Base-by-base conservation (phyloP, 92 coral and sea anemone genomes). In the Epizoanthus ramosus region DNA sequence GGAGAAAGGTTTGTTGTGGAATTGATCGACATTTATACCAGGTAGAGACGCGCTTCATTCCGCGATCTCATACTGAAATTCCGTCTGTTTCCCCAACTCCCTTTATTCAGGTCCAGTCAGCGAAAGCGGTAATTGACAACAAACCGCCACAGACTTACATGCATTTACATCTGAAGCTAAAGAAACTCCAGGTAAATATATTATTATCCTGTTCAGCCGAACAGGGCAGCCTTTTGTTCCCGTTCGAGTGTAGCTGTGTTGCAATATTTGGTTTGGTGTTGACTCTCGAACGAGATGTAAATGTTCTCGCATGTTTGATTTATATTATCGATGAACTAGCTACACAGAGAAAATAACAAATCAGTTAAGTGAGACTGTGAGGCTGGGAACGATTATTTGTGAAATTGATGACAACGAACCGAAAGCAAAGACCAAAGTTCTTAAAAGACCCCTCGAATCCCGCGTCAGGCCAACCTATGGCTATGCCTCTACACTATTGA, bases 61-160 rank as follows among this genome's bases (percentile, higher is more conserved):
- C 41, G 57, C 61, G 45, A 82, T 50, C 50, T 47, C 68, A 21
- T 23, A n/a, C 61, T 81, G 59, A 31, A 14, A 43, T 5, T 56
- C 74, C 71, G 17, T 71, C 71, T 71, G 68, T 83, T 50, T 79
- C 8, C 3, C 2, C 43, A 2, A 57, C 70, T 9, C 31, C 31
- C 31, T 28, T 28, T 28, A 28, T 28, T 28, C 86, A 96, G 99
- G 98, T 96, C 18, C 87, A 75, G 22, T 94, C 98, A 58, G 98
- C 99, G 14, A 90, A 91, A 79, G 95, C 99, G 35, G 95, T 94
- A 43, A 95, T 96, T 18, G 99, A 96, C 74, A 96, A 93, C 84
- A 94, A 92, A 66, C 94, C 99, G 16, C 99, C 99, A 57, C 89
- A 91, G 58, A 96, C 99, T 19, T 96, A 96, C 89, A 94, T 96